Base-by-base conservation (phyloP, 2,113 vertebrate genomes). In the Psilopogon haemacephalus region DNA sequence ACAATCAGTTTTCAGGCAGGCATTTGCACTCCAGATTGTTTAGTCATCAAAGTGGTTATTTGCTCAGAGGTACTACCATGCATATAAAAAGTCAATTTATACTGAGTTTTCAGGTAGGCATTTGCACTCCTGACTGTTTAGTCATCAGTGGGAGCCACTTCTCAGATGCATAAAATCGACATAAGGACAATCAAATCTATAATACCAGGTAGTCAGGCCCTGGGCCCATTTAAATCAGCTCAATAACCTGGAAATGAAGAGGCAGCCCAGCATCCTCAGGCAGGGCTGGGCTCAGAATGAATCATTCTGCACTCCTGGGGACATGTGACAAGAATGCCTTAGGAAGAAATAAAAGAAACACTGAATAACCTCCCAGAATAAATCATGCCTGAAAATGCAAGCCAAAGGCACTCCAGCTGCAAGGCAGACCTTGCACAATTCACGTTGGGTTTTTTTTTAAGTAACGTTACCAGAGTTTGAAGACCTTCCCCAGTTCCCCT, bases 141-240 rank as follows among this genome's bases (percentile, higher is more conserved):
- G 37, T 83, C 87, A 93, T 74, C 94, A 91, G 69, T 44, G 27
- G 60, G 71, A 93, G 52, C 74, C 78, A 68, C 85, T 88, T 86
- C 30, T 85, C 84, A 80, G n/a, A 48, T 58, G 65, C 54, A 85
- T 58, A 68, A 92, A 92, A 72, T n/a, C 0, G 4, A 73, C 64
- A 77, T 18, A 56, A 91, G 88, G 75, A 60, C 78, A 84, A 80
- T 62, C 71, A 50, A 30, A 92, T 71, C 6, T 15, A 38, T 64
- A 70, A 20, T 24, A 81, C 60, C 65, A 54, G 42, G 56, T 64
- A 93, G 87, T 14, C 35, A 89, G 65, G 68, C 79, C 67, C 16
- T 3, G 35, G 59, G 89, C 27, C 60, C 40, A 28, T 48, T 86
- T 84, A 81, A 79, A 94, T 91, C 84, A 95, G 71, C 74, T 86